A percentile compares a stretch with the other conserved stretches of the same genome.
Conservation (phyloP, 2,797 vertebrate species). For the Mareca penelope region DNA sequence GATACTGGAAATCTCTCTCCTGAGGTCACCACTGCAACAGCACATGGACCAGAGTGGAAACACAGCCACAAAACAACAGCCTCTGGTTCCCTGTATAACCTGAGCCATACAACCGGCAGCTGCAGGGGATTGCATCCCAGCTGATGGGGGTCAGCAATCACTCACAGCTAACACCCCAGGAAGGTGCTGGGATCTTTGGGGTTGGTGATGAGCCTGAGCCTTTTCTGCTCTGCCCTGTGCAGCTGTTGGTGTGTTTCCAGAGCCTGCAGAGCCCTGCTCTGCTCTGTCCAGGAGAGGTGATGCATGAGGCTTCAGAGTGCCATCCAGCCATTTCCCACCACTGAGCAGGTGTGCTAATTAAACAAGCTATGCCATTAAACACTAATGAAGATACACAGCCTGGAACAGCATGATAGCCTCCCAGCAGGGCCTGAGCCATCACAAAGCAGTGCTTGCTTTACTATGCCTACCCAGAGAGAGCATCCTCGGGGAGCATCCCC, state of each 20-base stretch:
- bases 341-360: not conserved
- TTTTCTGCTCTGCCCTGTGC: not conserved
- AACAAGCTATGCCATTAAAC: not conserved
- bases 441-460: not conserved
- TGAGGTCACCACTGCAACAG: rapidly evolving
- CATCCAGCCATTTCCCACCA: not conserved
- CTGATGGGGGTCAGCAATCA: not conserved
- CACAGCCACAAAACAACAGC: rapidly evolving
- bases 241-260: not conserved
- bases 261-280: not conserved
- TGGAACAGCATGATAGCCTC: rapidly evolving
- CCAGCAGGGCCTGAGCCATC: not conserved
- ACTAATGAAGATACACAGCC: rapidly evolving
- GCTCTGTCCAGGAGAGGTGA: not conserved
- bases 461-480: not conserved
- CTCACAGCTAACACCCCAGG: not conserved
- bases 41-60: rapidly evolving
- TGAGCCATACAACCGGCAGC: not conserved
- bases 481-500: not conserved
- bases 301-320: not conserved
- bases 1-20: not conserved
- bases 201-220: not conserved
- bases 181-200: not conserved
- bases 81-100: not conserved
- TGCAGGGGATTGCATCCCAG: not conserved